A percentile compares a stretch with the other conserved stretches of the same genome.
phyloP scores from a whole-genome alignment of 1,140 invertebrate genomes.

The Octopus bimaculoides region DNA sequence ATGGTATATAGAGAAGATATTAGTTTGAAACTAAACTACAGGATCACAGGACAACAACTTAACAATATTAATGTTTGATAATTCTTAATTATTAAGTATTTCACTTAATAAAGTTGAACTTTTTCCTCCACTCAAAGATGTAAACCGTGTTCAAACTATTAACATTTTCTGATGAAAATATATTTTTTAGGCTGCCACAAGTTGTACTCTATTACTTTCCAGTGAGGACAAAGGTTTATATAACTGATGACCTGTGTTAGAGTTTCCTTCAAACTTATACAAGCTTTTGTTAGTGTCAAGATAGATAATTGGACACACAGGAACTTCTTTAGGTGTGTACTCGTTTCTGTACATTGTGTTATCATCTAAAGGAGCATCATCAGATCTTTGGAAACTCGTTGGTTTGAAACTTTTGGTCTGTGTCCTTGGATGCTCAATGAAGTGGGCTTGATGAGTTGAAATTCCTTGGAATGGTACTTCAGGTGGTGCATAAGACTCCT shows the following conservation, averaged over 20 bases:
- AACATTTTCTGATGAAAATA: too few relatives aligned
- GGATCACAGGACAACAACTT: too few relatives aligned
- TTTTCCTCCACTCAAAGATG: too few relatives aligned
- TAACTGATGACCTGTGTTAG: conserved; percentile 44
- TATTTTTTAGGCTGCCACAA: not conserved
- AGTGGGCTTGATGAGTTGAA: conserved; percentile 53
- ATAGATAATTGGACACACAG: conserved; percentile 47
- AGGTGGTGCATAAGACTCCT: conserved; percentile 47
- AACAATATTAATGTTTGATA: too few relatives aligned
- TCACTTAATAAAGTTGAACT: too few relatives aligned
- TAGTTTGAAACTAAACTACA: too few relatives aligned
- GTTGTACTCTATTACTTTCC: not conserved
- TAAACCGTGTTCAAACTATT: too few relatives aligned
- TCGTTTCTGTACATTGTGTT: conserved; percentile 54
- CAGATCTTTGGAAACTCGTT: conserved; percentile 32
- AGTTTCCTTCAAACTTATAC: conserved; percentile 36
- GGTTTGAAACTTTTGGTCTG: conserved; percentile 45
- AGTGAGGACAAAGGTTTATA: conserved; percentile 24
- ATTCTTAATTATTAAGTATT: too few relatives aligned
- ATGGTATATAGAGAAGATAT: too few relatives aligned
- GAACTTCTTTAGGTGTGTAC: conserved; percentile 47
- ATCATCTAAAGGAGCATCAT: conserved; percentile 49
- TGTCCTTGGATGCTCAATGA: conserved; percentile 35
- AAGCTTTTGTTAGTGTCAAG: conserved; percentile 33
- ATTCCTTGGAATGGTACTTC: conserved; percentile 54